Evolutionary conservation across 2,113 vertebrate species (phyloP).

Genomic region (Verasper variegatus): DNA sequence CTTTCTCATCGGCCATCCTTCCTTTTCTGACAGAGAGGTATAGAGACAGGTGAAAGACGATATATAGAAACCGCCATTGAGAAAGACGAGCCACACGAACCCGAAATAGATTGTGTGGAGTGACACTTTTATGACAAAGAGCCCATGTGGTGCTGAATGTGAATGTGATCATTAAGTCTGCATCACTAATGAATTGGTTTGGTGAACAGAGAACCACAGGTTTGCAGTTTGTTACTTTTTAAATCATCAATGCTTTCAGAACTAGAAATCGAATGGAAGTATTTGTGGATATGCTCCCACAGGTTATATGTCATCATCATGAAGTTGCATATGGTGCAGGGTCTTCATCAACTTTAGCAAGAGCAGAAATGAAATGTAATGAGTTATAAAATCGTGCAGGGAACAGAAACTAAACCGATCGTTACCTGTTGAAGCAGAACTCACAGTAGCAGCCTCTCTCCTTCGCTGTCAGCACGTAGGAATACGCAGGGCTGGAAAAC

Average conservation of each 20-base stretch:
- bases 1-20: not conserved
- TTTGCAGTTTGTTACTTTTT: not conserved
- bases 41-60: not conserved
- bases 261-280: no score
- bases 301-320: no score
- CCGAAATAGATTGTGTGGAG: constrained; percentile 31
- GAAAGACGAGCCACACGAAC: constrained; percentile 28
- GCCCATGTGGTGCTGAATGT: not conserved
- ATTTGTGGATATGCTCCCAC: no score
- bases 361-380: no score
- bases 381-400: not conserved
- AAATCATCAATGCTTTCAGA: not conserved
- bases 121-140: not conserved
- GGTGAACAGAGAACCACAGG: not conserved
- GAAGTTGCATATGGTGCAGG: no score
- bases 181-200: not conserved
- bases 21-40: not conserved
- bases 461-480: constrained; percentile 85
- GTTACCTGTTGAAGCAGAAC: constrained; percentile 91
- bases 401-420: not conserved
- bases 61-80: not conserved
- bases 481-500: constrained; percentile 88
- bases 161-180: not conserved
- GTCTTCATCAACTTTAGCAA: no score
- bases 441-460: constrained; percentile 92